Evolutionary conservation across 2,888 invertebrate species (phyloP), one percentile per base, ranked within the genome.

Genomic region (Aquatica leii): DNA sequence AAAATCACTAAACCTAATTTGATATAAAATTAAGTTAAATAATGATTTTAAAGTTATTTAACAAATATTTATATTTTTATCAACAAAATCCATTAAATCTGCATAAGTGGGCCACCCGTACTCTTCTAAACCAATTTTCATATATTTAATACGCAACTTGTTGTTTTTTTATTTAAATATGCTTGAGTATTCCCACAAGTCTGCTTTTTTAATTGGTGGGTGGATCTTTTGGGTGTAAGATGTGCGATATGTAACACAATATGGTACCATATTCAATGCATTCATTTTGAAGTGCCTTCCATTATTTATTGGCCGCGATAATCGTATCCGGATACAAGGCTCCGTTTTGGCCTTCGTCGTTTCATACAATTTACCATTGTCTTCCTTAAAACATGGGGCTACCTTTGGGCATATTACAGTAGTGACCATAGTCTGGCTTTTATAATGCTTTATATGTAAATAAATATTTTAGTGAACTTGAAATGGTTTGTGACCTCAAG

Each of bases 161-260:
- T 46, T 46, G 3, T 46, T 46, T 24, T 24, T 6, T 11, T 5
- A 18, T 46, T 46, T 18, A 1, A 18, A 46, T 17, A 5, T 20
- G n/a, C 46, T 18, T 20, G 17, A 17, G 46, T 63, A 63, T 68
- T 68, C 68, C 68, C 66, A 65, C 59, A 66, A 60, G 66, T 60
- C 54, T 58, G 59, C 55, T 65, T 62, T 58, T 69, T 67, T 71
- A 71, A 71, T 69, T 67, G 66, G 71, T 69, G 71, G 71, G 71
- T 66, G 71, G 68, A 69, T 68, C 68, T 59, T 62, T 18, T 46
- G 49, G 61, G 59, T 40, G 59, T 59, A 66, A 63, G 68, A 66
- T 66, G 68, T 66, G 68, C 64, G 68, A 68, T 68, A 66, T 64
- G 66, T 68, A 68, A 68, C 62, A 66, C 62, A 59, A 66, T 64